These are phyloP conservation scores for Progne subis DNA, from an alignment of 2,113 vertebrate genomes.

Conservation along the genomic window DNA sequence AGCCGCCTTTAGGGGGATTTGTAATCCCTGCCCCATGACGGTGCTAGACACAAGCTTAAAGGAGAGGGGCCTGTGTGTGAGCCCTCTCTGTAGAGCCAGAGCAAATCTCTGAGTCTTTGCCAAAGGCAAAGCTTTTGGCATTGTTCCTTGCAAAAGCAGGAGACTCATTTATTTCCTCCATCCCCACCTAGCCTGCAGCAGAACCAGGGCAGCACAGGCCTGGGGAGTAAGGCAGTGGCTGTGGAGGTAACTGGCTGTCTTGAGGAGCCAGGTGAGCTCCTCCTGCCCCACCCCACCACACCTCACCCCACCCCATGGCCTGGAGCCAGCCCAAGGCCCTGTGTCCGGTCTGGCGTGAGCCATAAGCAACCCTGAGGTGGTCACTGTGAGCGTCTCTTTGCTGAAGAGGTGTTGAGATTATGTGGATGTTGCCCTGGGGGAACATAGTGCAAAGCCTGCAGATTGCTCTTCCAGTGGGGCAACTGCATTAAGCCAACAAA, in stretches of 20 bases:
- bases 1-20: constrained; percentile 48
- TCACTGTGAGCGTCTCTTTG: background rate
- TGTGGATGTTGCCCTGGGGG: background rate
- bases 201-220: background rate
- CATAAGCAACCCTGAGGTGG: background rate
- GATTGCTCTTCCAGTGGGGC: constrained; percentile 8
- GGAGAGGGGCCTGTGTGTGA: constrained; percentile 1
- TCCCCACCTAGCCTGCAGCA: background rate
- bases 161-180: background rate
- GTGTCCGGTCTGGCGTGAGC: rapidly evolving
- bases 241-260: rapidly evolving
- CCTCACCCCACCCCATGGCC: background rate
- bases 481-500: constrained; percentile 20
- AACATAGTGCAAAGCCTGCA: background rate
- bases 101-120: background rate
- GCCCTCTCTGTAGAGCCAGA: background rate
- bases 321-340: background rate
- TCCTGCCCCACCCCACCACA: background rate
- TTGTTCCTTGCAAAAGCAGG: background rate
- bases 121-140: background rate
- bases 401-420: background rate
- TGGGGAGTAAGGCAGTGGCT: rapidly evolving
- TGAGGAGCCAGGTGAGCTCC: background rate
- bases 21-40: constrained; percentile 54
- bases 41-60: constrained; percentile 43